Evolutionary conservation across 2,797 vertebrate genomes (phyloP).

Genomic region (Pyrrhura leucotis): DNA sequence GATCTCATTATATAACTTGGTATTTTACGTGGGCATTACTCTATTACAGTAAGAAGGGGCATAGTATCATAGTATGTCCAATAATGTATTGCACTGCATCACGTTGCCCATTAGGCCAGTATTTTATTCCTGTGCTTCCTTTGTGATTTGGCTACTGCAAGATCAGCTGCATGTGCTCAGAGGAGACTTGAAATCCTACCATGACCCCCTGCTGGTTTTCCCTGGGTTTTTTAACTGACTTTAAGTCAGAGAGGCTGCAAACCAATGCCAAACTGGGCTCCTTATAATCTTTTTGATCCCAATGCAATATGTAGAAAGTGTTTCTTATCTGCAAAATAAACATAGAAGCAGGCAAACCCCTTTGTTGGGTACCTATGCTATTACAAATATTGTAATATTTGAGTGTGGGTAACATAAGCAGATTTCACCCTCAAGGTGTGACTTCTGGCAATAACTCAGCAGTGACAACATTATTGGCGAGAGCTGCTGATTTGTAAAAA

Average conservation of each 20-base stretch:
- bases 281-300: not conserved
- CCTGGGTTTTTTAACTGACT: not conserved
- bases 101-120: fast-evolving
- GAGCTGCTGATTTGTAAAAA: not conserved
- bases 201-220: not conserved
- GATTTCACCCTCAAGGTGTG: not conserved
- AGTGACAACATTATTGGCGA: not conserved
- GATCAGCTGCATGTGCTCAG: not conserved
- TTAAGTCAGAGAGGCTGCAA: not conserved
- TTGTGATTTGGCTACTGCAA: not conserved
- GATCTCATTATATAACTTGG: not conserved
- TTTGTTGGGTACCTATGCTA: not conserved
- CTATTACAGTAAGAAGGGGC: not conserved
- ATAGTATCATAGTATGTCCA: not conserved
- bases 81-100: not conserved
- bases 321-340: not conserved
- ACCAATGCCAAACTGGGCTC: not conserved
- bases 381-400: not conserved
- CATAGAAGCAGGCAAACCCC: not conserved
- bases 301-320: not conserved
- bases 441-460: not conserved
- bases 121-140: not conserved
- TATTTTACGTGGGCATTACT: not conserved
- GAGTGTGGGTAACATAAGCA: not conserved
- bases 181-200: not conserved